phyloP scores from a whole-genome alignment of 2,113 vertebrate species.

The Bettongia penicillata region DNA sequence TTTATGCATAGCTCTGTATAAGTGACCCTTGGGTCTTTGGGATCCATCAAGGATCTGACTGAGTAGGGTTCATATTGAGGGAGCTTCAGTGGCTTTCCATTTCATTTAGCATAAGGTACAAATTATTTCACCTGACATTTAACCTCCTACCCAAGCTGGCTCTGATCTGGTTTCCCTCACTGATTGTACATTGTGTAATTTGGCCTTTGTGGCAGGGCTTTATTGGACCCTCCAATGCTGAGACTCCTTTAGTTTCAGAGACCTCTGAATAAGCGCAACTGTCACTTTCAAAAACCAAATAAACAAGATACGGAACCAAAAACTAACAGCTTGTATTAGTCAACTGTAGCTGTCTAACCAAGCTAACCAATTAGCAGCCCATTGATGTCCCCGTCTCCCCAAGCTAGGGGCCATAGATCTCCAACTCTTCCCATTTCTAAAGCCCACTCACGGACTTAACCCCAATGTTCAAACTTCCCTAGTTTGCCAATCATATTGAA shows the following conservation, averaged over 20 bases:
- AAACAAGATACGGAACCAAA: not conserved
- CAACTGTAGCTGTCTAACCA: not conserved
- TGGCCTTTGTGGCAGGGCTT: not conserved
- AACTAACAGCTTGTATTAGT: not conserved
- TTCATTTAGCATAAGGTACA: not conserved
- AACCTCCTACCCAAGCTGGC: not conserved
- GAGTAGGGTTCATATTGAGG: not conserved
- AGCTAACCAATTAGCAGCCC: not conserved
- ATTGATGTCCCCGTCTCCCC: not conserved
- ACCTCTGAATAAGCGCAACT: not conserved
- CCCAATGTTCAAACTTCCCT: not conserved
- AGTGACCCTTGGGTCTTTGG: not conserved
- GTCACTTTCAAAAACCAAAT: too few relatives aligned
- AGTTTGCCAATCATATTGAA: not conserved
- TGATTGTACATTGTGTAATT: not conserved
- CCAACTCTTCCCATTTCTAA: not conserved
- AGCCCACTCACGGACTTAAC: not conserved
- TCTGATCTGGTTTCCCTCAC: not conserved
- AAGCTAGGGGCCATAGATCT: not conserved
- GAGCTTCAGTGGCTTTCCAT: not conserved
- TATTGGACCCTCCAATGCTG: not conserved
- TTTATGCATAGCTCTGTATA: not conserved
- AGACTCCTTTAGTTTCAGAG: not conserved
- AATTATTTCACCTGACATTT: not conserved
- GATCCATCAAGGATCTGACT: not conserved